These are phyloP conservation scores for Benitochromis conjunctus DNA, from an alignment of 2,113 vertebrate species.

Conservation along the genomic window DNA sequence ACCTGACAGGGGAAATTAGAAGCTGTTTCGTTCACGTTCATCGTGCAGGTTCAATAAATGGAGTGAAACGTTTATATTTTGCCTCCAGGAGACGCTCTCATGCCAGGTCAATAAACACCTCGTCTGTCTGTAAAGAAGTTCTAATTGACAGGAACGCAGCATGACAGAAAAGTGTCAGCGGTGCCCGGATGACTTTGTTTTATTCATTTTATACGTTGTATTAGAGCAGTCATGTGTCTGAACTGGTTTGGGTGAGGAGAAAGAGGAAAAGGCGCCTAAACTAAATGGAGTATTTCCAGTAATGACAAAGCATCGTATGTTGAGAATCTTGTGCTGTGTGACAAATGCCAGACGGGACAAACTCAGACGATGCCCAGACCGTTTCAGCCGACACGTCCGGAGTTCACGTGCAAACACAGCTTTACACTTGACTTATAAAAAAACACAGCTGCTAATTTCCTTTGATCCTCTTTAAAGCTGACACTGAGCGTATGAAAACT, in stretches of 20 bases:
- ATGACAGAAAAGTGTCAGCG: not conserved
- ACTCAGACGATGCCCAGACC: not conserved
- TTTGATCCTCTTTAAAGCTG: not conserved
- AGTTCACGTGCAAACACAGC: not conserved
- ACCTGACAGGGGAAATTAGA: not conserved
- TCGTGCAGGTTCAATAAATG: not conserved
- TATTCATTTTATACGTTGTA: not conserved
- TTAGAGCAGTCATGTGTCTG: not conserved
- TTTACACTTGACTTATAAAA: not conserved
- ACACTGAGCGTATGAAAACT: not conserved
- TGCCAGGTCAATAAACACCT: not conserved
- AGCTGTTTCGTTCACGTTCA: not conserved
- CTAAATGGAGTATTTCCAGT: not conserved
- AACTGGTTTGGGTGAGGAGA: not conserved
- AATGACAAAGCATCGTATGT: not conserved
- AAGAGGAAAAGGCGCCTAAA: not conserved
- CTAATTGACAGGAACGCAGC: fast-evolving
- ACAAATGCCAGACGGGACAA: not conserved
- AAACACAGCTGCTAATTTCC: not conserved
- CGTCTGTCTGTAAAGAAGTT: not conserved
- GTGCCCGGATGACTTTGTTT: not conserved
- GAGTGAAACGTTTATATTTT: not conserved
- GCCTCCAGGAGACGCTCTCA: not conserved
- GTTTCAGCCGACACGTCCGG: not conserved
- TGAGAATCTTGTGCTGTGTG: too few species aligned